Conservation (phyloP, 2,113 vertebrate genomes). For the Okapia johnstoni region DNA sequence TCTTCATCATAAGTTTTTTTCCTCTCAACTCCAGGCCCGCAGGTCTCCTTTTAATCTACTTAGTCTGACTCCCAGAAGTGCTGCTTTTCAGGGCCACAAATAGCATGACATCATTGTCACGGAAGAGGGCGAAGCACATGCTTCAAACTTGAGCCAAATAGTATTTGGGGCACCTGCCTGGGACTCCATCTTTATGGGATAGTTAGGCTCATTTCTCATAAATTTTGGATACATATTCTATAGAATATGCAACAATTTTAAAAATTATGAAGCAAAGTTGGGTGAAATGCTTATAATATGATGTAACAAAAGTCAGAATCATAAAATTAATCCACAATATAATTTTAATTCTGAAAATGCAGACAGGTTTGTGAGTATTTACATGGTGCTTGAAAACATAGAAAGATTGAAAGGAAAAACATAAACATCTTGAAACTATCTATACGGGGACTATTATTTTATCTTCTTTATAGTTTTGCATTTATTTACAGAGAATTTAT, state of each 20-base stretch:
- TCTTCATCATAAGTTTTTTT: background rate
- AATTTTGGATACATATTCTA: background rate
- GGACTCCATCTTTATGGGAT: background rate
- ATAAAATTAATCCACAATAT: background rate
- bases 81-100: background rate
- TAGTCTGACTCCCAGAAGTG: background rate
- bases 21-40: background rate
- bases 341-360: background rate
- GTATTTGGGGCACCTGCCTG: background rate
- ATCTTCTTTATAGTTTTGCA: background rate
- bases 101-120: background rate
- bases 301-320: background rate
- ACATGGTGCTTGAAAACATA: background rate
- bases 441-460: background rate
- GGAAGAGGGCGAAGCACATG: accelerated
- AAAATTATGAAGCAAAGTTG: background rate
- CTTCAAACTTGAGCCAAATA: background rate
- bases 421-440: background rate
- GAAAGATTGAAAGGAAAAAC: background rate
- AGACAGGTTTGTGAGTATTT: background rate
- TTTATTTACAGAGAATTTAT: background rate
- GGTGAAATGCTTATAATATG: background rate
- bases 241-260: background rate
- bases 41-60: background rate
- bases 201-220: background rate